A percentile compares a stretch with the other conserved stretches of the same genome.
phyloP scores from a whole-genome alignment of 2,888 invertebrate species.

The Platycheirus rosarum region DNA sequence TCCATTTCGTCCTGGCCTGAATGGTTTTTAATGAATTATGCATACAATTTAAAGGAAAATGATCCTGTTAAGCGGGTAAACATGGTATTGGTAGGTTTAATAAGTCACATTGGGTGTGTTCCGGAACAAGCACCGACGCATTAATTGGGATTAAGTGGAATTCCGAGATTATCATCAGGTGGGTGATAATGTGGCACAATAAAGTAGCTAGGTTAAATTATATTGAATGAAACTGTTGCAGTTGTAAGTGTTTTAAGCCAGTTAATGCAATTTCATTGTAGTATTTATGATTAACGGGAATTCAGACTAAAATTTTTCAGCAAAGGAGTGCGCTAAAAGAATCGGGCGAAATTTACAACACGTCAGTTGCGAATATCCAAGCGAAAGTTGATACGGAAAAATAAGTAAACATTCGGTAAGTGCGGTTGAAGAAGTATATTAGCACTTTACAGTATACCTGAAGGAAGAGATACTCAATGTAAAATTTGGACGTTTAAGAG shows the following conservation, averaged over 20 bases:
- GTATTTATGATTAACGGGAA: too few relatives aligned
- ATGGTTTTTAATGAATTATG: constrained; percentile 32
- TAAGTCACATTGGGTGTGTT: constrained; percentile 23
- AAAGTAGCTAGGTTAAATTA: constrained; percentile 3
- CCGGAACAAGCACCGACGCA: background rate
- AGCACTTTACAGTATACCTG: too few relatives aligned
- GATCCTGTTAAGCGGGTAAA: constrained; percentile 50
- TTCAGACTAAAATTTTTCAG: too few relatives aligned
- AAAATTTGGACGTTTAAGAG: too few relatives aligned
- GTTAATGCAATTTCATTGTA: constrained; percentile 28
- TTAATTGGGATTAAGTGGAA: constrained; percentile 58
- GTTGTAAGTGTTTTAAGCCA: too few relatives aligned
- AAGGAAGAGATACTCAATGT: too few relatives aligned
- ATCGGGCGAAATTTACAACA: too few relatives aligned
- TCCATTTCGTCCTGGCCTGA: constrained; percentile 9
- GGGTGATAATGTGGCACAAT: constrained; percentile 10
- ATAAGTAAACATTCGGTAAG: too few relatives aligned
- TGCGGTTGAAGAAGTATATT: too few relatives aligned
- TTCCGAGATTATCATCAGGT: constrained; percentile 30
- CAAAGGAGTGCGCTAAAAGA: too few relatives aligned
- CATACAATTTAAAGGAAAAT: constrained; percentile 38
- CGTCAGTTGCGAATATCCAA: too few relatives aligned
- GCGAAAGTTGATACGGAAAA: too few relatives aligned
- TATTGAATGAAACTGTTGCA: constrained; percentile 12
- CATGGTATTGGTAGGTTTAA: constrained; percentile 27